Conservation (phyloP, 2,888 invertebrate species). For the Lacanobia oleracea region DNA sequence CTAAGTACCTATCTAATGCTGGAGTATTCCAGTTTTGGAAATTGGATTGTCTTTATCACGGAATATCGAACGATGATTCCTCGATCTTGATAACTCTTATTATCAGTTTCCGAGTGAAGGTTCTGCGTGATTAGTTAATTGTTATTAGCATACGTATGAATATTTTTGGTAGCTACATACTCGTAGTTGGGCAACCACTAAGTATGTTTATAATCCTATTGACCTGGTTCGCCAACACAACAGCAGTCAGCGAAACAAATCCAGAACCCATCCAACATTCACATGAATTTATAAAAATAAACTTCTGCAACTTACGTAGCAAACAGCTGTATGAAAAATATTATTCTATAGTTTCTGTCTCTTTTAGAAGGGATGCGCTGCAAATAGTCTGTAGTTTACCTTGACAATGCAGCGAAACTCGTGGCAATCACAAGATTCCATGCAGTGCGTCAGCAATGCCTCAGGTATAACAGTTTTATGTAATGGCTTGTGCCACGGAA, state of each 20-base stretch:
- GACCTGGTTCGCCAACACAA: not conserved
- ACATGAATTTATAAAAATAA: constrained; percentile 49
- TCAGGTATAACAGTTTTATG: constrained; percentile 69
- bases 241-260: constrained; percentile 40
- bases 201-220: constrained; percentile 13
- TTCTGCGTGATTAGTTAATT: constrained; percentile 23
- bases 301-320: constrained; percentile 44
- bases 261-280: constrained; percentile 35
- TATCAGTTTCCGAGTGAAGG: constrained; percentile 36
- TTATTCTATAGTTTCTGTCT: constrained; percentile 52
- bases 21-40: constrained; percentile 69
- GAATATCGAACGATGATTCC: constrained; percentile 55
- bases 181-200: not conserved
- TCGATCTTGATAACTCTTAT: constrained; percentile 55
- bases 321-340: constrained; percentile 50
- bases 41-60: constrained; percentile 74
- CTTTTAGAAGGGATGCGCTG: constrained; percentile 32
- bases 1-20: constrained; percentile 68
- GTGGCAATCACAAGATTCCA: constrained; percentile 32
- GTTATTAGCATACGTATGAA: not conserved
- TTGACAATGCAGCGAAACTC: constrained; percentile 38
- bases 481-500: constrained; percentile 75
- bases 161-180: too few species aligned
- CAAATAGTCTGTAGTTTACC: constrained; percentile 43
- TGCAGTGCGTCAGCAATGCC: constrained; percentile 48